Evolutionary conservation across 2,888 invertebrate genomes (phyloP).

Genomic region (Ferrisia virgata): DNA sequence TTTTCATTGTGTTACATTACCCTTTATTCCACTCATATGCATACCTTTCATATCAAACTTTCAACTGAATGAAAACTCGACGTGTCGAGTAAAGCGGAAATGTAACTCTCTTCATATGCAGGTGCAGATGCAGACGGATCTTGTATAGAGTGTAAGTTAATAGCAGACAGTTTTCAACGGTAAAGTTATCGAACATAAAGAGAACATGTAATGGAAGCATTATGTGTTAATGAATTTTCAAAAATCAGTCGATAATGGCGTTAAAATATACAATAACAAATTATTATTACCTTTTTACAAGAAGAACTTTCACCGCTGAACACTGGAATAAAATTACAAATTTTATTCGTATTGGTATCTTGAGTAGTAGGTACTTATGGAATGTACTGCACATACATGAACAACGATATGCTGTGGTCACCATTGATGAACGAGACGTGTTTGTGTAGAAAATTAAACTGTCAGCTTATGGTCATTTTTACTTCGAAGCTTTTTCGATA

Average conservation of each 20-base stretch:
- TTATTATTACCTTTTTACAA: constrained; percentile 10
- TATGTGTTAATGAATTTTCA: not conserved
- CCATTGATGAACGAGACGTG: not conserved
- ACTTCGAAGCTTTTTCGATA: no score
- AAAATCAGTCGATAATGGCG: not conserved
- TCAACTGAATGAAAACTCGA: not conserved
- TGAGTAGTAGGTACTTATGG: not conserved
- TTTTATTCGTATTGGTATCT: not conserved
- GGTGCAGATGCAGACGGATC: not conserved
- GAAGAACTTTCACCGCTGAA: not conserved
- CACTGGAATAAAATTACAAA: not conserved
- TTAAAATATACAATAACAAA: constrained; percentile 17
- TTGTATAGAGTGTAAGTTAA: not conserved
- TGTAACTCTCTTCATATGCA: not conserved
- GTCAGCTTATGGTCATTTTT: no score
- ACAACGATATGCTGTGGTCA: not conserved
- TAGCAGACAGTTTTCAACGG: not conserved
- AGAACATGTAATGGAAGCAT: not conserved
- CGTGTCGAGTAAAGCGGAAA: not conserved
- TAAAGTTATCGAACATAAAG: not conserved
- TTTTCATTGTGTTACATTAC: not conserved
- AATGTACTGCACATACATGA: not conserved
- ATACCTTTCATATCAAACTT: constrained; percentile 1
- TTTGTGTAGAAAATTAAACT: no score
- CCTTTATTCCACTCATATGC: not conserved